A percentile compares a stretch with the other conserved stretches of the same genome.
Evolutionary conservation across 2,113 vertebrate genomes (phyloP).

Genomic region (Mugil cephalus): DNA sequence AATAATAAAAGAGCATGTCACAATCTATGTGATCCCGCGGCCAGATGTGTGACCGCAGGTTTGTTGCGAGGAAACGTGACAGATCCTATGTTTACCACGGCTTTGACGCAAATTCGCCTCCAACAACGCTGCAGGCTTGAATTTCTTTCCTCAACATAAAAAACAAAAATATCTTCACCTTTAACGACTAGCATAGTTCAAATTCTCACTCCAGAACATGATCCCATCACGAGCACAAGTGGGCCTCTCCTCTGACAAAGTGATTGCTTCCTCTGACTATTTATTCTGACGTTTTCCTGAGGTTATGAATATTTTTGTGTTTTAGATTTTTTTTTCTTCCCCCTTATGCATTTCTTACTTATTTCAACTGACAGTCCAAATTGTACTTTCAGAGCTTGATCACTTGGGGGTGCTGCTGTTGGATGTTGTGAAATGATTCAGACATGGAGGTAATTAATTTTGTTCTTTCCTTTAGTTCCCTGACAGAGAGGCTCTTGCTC

Average conservation of each 20-base stretch:
- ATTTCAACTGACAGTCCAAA: no score
- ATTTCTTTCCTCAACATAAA: slow-evolving; percentile 46
- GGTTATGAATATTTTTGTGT: not conserved
- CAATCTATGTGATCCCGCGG: not conserved
- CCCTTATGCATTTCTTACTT: no score
- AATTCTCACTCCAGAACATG: slow-evolving; percentile 53
- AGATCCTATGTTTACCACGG: not conserved
- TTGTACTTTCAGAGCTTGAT: not conserved
- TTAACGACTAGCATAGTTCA: slow-evolving; percentile 39
- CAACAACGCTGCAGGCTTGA: not conserved
- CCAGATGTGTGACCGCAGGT: not conserved
- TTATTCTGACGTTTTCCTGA: not conserved
- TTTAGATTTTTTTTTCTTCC: not conserved
- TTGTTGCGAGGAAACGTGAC: not conserved
- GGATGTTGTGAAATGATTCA: not conserved
- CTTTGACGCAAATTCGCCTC: not conserved
- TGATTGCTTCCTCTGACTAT: not conserved
- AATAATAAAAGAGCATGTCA: not conserved
- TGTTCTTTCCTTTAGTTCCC: not conserved
- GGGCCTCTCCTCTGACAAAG: not conserved
- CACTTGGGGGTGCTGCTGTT: slow-evolving; percentile 7
- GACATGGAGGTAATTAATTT: slow-evolving; percentile 5
- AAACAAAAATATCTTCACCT: slow-evolving; percentile 54
- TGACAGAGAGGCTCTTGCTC: slow-evolving; percentile 7
- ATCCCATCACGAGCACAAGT: not conserved